These are phyloP conservation scores for Archilochus colubris DNA, from an alignment of 2,113 vertebrate species.

Conservation along the genomic window DNA sequence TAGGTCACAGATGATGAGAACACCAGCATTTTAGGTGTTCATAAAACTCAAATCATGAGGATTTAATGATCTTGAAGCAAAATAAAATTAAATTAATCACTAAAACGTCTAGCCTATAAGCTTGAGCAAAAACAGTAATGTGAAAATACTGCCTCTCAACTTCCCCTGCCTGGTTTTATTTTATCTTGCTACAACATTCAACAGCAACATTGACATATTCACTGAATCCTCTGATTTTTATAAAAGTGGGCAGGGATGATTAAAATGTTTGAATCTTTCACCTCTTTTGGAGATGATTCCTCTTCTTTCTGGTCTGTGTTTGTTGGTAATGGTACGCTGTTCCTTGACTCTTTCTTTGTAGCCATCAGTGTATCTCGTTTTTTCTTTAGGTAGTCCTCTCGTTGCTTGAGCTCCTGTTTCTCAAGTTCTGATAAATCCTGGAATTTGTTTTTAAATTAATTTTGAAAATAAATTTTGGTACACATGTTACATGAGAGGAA, in stretches of 20 bases:
- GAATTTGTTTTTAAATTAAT: background rate
- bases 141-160: background rate
- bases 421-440: slow-evolving; percentile 85
- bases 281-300: slow-evolving; percentile 68
- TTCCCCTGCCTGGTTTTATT: background rate
- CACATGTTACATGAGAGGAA: background rate
- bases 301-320: slow-evolving; percentile 58
- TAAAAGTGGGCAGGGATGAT: background rate
- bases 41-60: background rate
- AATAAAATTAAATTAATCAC: background rate
- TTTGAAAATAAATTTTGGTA: background rate
- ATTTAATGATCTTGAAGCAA: background rate
- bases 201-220: background rate
- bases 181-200: background rate
- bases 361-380: slow-evolving; percentile 91
- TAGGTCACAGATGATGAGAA: background rate
- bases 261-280: background rate
- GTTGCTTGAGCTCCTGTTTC: slow-evolving; percentile 88
- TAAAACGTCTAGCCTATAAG: background rate
- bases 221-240: background rate
- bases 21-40: background rate
- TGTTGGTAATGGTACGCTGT: slow-evolving; percentile 8
- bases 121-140: background rate
- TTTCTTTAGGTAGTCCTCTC: slow-evolving; percentile 90
- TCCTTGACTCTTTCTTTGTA: slow-evolving; percentile 84